Evolutionary conservation across 1,140 invertebrate species (phyloP).

Genomic region (Nephotettix cincticeps): DNA sequence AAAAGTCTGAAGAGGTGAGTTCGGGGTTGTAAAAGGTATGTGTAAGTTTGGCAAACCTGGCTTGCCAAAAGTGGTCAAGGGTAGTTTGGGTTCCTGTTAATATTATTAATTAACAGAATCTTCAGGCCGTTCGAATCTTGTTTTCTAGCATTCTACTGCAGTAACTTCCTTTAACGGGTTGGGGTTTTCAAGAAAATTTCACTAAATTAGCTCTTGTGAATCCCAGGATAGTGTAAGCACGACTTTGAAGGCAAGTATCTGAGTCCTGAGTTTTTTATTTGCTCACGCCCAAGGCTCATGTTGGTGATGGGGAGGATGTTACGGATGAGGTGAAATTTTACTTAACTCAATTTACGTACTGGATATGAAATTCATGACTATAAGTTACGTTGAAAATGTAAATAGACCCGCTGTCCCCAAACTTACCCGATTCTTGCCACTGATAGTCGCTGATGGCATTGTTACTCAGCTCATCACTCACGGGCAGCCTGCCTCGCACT

Average conservation of each 20-base stretch:
- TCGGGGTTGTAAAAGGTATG: background rate
- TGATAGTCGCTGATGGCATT: slow-evolving; percentile 28
- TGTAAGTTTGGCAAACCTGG: background rate
- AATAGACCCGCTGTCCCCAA: too few relatives aligned
- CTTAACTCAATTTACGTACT: background rate
- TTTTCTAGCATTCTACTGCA: background rate
- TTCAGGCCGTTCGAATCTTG: background rate
- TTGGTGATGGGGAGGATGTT: background rate
- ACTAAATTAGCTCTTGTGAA: background rate
- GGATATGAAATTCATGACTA: too few relatives aligned
- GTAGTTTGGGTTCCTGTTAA: background rate
- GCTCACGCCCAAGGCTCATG: too few relatives aligned
- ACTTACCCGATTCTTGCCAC: slow-evolving; percentile 27
- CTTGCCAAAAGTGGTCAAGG: background rate
- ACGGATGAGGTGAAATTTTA: background rate
- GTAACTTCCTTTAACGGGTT: background rate
- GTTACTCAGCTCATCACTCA: background rate
- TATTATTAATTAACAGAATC: background rate
- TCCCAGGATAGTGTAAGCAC: background rate
- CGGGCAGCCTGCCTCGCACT: background rate
- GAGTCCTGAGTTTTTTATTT: background rate
- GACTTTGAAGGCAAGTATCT: background rate
- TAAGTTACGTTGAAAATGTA: too few relatives aligned
- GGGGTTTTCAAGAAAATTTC: background rate
- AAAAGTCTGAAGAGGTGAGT: background rate